Conservation (phyloP, 2,797 vertebrate species). For the Nyctibius grandis region DNA sequence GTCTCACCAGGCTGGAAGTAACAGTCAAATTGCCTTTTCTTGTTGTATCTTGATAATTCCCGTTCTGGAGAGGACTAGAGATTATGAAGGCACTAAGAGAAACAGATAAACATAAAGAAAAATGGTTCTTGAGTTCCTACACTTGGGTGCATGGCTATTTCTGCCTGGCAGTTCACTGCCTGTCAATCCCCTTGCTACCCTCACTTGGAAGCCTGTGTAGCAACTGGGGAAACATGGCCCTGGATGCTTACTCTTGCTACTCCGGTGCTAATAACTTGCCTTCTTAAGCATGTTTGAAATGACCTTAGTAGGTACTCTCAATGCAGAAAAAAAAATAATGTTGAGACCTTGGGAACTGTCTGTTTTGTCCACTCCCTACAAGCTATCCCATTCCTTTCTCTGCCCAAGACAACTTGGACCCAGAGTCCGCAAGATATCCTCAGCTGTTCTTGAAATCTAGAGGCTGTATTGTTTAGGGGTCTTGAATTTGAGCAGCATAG, state of each 20-base stretch:
- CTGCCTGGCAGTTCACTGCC: not conserved
- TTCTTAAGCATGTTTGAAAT: not conserved
- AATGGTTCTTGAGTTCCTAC: not conserved
- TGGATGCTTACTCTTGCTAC: not conserved
- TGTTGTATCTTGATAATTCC: not conserved
- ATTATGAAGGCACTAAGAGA: not conserved
- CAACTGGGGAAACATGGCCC: not conserved
- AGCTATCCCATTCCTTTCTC: not conserved
- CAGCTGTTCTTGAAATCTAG: not conserved
- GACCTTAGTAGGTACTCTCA: not conserved
- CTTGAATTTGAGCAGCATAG: too few species aligned
- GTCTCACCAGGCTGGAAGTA: not conserved
- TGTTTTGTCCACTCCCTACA: not conserved
- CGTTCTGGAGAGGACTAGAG: not conserved
- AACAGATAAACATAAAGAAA: not conserved
- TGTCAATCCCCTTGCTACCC: accelerated
- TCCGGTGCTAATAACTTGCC: not conserved
- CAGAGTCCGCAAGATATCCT: not conserved
- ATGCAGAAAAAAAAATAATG: accelerated
- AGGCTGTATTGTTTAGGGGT: not conserved
- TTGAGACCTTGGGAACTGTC: not conserved
- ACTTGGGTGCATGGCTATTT: not conserved
- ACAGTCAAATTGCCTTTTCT: not conserved
- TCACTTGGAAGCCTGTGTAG: accelerated
- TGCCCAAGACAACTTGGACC: not conserved